These are phyloP conservation scores for Operophtera brumata DNA, from an alignment of 2,888 invertebrate genomes.

Conservation along the genomic window DNA sequence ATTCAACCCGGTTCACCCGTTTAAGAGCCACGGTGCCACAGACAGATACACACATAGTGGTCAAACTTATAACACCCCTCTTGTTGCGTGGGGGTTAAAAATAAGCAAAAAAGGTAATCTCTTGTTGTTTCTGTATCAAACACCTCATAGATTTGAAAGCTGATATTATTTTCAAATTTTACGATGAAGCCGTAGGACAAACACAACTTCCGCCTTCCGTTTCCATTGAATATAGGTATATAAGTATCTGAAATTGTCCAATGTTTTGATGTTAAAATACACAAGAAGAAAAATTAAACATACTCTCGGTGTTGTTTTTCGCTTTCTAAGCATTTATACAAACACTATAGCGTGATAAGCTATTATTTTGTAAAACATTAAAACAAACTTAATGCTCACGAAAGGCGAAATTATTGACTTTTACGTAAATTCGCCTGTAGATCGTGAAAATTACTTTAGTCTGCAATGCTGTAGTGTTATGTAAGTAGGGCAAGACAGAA, in stretches of 20 bases:
- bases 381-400: no score
- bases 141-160: background rate
- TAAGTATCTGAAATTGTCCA: background rate
- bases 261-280: background rate
- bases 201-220: background rate
- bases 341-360: no score
- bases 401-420: no score
- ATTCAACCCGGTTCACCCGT: no score
- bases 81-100: no score
- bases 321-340: background rate
- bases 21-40: no score
- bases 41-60: no score
- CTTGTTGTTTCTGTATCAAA: background rate
- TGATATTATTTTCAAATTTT: background rate
- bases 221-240: background rate
- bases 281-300: background rate
- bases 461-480: constrained; percentile 73
- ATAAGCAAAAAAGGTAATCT: background rate
- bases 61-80: no score
- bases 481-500: constrained; percentile 49
- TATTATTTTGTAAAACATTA: no score
- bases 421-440: background rate
- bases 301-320: background rate
- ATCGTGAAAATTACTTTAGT: constrained; percentile 30
- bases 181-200: background rate